phyloP scores from a whole-genome alignment of 2,888 invertebrate species.

The Ormyrus pomaceus region DNA sequence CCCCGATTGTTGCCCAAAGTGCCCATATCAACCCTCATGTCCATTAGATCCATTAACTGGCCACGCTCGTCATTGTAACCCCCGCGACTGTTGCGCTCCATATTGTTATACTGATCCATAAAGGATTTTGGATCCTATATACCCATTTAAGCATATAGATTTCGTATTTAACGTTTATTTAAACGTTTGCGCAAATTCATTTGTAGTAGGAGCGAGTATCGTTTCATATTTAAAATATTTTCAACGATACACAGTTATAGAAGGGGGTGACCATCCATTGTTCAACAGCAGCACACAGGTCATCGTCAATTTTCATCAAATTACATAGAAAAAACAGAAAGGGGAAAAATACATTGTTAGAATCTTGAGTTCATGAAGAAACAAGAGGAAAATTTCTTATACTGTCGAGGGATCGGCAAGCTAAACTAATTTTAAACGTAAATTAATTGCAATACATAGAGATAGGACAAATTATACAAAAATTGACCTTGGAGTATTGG shows the following conservation, averaged over 20 bases:
- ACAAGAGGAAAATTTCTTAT: conserved; percentile 25
- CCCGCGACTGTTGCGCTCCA: conserved; percentile 73
- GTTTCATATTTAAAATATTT: conserved; percentile 29
- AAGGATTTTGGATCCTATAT: conserved; percentile 76
- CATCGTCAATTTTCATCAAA: conserved; percentile 76
- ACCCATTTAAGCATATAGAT: neutral
- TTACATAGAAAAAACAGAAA: conserved; percentile 76
- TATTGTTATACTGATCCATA: conserved; percentile 75
- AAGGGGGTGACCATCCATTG: conserved; percentile 73
- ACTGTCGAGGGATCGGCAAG: conserved; percentile 51
- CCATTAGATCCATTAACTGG: conserved; percentile 75
- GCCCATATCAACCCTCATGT: conserved; percentile 75
- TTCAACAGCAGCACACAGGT: conserved; percentile 75
- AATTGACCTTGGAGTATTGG: too few species aligned
- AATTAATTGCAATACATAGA: neutral
- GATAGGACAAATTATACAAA: neutral
- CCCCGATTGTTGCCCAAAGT: conserved; percentile 63
- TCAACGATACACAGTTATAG: conserved; percentile 47
- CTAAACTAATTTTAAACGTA: neutral
- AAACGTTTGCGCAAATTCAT: conserved; percentile 43
- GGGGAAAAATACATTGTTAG: conserved; percentile 76
- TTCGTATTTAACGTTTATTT: conserved; percentile 3
- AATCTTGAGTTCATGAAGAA: conserved; percentile 55
- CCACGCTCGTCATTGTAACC: conserved; percentile 74
- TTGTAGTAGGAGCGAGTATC: conserved; percentile 39